Evolutionary conservation across 2,797 vertebrate genomes (phyloP).

Genomic region (Cossypha dichroa): DNA sequence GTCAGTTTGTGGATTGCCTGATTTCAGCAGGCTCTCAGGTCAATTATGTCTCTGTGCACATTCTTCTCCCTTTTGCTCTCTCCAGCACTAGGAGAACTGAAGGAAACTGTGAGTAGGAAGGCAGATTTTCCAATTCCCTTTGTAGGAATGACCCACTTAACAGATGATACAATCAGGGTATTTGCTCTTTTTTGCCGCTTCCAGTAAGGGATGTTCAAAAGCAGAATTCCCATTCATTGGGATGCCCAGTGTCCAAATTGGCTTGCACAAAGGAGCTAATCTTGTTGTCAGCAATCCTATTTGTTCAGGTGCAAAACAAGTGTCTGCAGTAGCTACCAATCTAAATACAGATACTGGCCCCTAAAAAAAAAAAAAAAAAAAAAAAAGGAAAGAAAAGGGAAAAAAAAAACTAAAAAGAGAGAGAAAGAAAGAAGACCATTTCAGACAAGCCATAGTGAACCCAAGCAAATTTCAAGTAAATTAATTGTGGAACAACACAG

Average conservation of each 20-base stretch:
- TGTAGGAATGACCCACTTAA: slow-evolving; percentile 62
- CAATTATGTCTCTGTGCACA: not conserved
- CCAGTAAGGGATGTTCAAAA: slow-evolving; percentile 50
- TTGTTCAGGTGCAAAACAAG: slow-evolving; percentile 55
- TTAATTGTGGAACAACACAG: slow-evolving; percentile 48
- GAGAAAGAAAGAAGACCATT: not conserved
- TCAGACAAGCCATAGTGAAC: not conserved
- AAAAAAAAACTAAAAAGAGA: accelerated
- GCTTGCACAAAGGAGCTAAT: not conserved
- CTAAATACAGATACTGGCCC: not conserved
- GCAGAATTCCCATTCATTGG: slow-evolving; percentile 13
- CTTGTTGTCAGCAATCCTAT: slow-evolving; percentile 13
- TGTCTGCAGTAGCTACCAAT: not conserved
- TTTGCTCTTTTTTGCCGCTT: slow-evolving; percentile 11
- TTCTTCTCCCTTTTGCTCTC: not conserved
- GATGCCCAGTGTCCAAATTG: not conserved
- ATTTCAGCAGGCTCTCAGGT: not conserved
- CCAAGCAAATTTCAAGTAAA: slow-evolving; percentile 38
- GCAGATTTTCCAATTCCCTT: slow-evolving; percentile 40
- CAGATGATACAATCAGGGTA: slow-evolving; percentile 32
- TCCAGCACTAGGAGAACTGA: not conserved
- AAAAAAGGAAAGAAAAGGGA: accelerated
- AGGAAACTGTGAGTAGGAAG: slow-evolving; percentile 8
- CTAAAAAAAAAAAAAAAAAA: not conserved
- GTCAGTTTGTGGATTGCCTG: not conserved